These are phyloP conservation scores for Thomomys bottae DNA, from an alignment of 2,113 vertebrate genomes.

Conservation along the genomic window DNA sequence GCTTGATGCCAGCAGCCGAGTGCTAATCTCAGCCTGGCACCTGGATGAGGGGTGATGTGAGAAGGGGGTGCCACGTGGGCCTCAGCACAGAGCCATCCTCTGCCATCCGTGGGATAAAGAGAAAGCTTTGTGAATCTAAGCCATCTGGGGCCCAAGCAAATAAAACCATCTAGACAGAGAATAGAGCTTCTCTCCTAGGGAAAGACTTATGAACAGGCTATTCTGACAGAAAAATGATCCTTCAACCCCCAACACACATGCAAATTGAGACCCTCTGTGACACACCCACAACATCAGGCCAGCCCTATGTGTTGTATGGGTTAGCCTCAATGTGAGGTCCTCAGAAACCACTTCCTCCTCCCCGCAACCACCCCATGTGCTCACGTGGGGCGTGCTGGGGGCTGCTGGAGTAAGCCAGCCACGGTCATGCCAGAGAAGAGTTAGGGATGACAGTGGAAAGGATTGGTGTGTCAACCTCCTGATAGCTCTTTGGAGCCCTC, in stretches of 20 bases:
- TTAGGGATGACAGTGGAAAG: too few species aligned
- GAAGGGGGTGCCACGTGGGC: not conserved
- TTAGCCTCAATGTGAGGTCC: not conserved
- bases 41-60: too few species aligned
- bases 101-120: not conserved
- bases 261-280: not conserved
- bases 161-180: not conserved
- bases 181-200: not conserved
- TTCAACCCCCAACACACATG: not conserved
- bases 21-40: too few species aligned
- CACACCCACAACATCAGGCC: too few species aligned
- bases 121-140: not conserved
- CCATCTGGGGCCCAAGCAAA: not conserved
- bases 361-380: not conserved
- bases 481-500: not conserved
- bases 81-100: not conserved
- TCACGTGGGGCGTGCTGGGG: not conserved
- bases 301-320: not conserved
- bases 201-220: not conserved
- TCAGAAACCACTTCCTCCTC: not conserved
- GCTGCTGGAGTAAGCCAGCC: not conserved
- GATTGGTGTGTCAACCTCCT: not conserved
- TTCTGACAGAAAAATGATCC: not conserved
- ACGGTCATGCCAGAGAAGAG: fast-evolving
- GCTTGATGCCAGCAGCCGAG: too few species aligned